These are phyloP conservation scores for Lasius fuliginosus DNA, from an alignment of 2,888 invertebrate species.

Conservation along the genomic window DNA sequence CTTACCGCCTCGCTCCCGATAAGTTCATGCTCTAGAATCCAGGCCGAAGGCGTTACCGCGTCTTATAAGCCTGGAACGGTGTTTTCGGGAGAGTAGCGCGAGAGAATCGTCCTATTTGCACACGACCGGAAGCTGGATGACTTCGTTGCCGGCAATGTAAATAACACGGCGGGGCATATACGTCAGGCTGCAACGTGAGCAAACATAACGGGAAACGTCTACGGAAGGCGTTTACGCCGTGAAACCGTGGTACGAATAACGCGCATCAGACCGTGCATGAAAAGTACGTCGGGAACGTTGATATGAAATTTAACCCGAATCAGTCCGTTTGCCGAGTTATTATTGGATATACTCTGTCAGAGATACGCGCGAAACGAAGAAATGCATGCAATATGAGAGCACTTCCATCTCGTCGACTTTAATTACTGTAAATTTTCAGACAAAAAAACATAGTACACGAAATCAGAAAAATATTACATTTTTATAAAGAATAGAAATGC, in stretches of 20 bases:
- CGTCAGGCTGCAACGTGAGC: conserved; percentile 7
- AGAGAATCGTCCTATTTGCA: conserved; percentile 45
- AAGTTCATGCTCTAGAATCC: conserved; percentile 84
- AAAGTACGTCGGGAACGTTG: conserved; percentile 20
- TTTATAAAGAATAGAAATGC: background rate
- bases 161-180: background rate
- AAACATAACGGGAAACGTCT: conserved; percentile 25
- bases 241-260: conserved; percentile 11
- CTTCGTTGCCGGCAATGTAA: conserved; percentile 32
- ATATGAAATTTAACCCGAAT: conserved; percentile 40
- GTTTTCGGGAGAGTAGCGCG: conserved; percentile 53
- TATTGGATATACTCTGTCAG: background rate
- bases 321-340: conserved; percentile 24
- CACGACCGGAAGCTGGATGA: conserved; percentile 67
- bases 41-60: conserved; percentile 82
- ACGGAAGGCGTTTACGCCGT: conserved; percentile 20
- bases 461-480: background rate
- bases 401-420: conserved; percentile 5
- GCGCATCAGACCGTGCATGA: conserved; percentile 8
- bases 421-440: conserved; percentile 3
- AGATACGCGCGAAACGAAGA: background rate
- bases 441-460: background rate
- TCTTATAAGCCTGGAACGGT: conserved; percentile 66
- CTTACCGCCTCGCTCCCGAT: conserved; percentile 79
- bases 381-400: background rate